These are phyloP conservation scores for Leucophora obtusa DNA, from an alignment of 2,888 invertebrate species.

Conservation along the genomic window DNA sequence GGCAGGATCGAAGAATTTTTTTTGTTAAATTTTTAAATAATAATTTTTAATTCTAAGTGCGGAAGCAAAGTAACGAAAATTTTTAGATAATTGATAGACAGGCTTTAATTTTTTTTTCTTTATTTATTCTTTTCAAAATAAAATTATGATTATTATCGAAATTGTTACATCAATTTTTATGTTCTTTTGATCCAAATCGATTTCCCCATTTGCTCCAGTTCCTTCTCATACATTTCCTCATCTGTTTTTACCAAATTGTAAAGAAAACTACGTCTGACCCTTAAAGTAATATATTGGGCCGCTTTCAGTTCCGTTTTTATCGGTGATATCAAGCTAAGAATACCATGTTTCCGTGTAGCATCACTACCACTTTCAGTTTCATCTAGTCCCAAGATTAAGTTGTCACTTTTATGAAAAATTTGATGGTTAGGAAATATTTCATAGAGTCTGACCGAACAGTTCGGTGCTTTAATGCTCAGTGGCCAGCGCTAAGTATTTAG, in stretches of 20 bases:
- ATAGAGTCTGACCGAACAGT: too few relatives aligned
- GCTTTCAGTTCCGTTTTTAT: not conserved
- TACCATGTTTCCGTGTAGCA: not conserved
- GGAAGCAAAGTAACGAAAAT: too few relatives aligned
- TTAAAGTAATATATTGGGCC: conserved; percentile 1
- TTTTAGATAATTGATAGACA: too few relatives aligned
- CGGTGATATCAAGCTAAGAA: not conserved
- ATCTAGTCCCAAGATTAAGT: not conserved
- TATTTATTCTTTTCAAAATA: not conserved
- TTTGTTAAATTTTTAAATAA: not conserved
- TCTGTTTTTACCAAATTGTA: not conserved
- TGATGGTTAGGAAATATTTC: too few relatives aligned
- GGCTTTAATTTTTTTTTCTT: not conserved
- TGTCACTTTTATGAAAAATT: not conserved
- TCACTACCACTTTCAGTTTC: conserved; percentile 1
- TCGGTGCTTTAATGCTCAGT: too few relatives aligned
- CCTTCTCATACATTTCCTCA: not conserved
- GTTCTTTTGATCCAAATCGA: not conserved
- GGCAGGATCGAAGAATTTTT: conserved; percentile 75
- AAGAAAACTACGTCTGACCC: not conserved
- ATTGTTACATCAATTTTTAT: not conserved
- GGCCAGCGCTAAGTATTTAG: too few relatives aligned
- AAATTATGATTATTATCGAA: too few relatives aligned
- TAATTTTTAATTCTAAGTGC: not conserved
- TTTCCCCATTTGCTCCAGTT: not conserved